A percentile compares a stretch with the other conserved stretches of the same genome.
phyloP scores from a whole-genome alignment of 1,140 invertebrate species.

The Drosophila miranda region DNA sequence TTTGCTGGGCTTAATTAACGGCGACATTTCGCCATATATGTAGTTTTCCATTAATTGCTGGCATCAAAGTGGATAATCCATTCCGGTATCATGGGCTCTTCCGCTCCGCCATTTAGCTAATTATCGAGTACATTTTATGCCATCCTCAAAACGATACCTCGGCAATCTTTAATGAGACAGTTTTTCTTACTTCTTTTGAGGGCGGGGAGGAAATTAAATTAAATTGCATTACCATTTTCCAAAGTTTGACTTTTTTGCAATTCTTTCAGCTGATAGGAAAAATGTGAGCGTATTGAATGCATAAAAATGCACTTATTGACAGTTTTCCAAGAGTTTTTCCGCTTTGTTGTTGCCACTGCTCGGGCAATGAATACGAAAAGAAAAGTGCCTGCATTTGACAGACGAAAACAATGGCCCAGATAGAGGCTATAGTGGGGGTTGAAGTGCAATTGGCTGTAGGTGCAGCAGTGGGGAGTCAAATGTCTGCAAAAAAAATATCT shows the following conservation, averaged over 20 bases:
- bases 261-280: conserved; percentile 36
- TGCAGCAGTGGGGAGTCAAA: conserved; percentile 29
- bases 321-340: conserved; percentile 54
- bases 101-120: conserved; percentile 33
- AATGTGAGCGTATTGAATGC: conserved; percentile 56
- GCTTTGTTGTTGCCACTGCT: conserved; percentile 33
- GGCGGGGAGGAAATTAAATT: conserved; percentile 8
- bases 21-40: conserved; percentile 24
- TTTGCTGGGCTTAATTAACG: conserved; percentile 68
- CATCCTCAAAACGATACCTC: conserved; percentile 3
- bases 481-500: conserved; percentile 42
- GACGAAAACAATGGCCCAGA: conserved; percentile 59
- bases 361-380: conserved; percentile 45
- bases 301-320: conserved; percentile 72
- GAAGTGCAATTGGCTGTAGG: conserved; percentile 55
- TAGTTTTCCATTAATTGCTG: conserved; percentile 30
- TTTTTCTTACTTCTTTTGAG: conserved; percentile 7
- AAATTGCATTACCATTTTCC: conserved; percentile 57
- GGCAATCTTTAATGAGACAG: conserved; percentile 44
- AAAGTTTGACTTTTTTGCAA: conserved; percentile 21
- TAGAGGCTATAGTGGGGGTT: not conserved
- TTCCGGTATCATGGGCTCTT: conserved; percentile 25
- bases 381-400: conserved; percentile 57
- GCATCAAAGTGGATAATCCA: conserved; percentile 34
- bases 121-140: conserved; percentile 23